These are phyloP conservation scores for Conomelus anceps DNA, from an alignment of 2,888 invertebrate species.

Conservation along the genomic window DNA sequence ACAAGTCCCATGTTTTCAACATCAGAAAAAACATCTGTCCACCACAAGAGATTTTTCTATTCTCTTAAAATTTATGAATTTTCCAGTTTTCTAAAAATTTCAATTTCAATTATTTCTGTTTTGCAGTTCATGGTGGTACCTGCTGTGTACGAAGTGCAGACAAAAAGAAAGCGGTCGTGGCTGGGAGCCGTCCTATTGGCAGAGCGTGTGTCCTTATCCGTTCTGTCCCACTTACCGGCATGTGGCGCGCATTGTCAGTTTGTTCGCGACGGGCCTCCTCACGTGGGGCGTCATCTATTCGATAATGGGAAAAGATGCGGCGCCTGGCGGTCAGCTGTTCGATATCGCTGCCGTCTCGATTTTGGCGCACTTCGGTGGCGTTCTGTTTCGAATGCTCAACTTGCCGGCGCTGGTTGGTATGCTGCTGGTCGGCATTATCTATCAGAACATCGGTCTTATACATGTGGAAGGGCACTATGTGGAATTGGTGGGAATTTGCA, in stretches of 20 bases:
- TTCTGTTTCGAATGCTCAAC: slow-evolving; percentile 69
- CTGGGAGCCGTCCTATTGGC: slow-evolving; percentile 78
- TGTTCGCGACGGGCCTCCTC: slow-evolving; percentile 64
- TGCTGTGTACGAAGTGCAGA: slow-evolving; percentile 72
- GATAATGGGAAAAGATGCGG: slow-evolving; percentile 68
- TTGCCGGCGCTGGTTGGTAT: slow-evolving; percentile 81
- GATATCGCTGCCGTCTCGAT: slow-evolving; percentile 67
- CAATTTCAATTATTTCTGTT: background rate
- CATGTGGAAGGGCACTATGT: slow-evolving; percentile 60
- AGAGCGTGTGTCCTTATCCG: slow-evolving; percentile 73
- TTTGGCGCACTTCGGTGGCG: slow-evolving; percentile 75
- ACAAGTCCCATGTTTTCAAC: too few relatives aligned
- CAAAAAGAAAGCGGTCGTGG: slow-evolving; percentile 64
- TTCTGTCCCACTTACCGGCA: slow-evolving; percentile 79
- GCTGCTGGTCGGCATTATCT: slow-evolving; percentile 71
- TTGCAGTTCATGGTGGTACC: slow-evolving; percentile 72
- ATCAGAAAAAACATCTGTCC: too few relatives aligned
- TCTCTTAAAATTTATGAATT: too few relatives aligned
- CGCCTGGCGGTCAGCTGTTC: slow-evolving; percentile 77
- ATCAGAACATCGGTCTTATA: slow-evolving; percentile 67
- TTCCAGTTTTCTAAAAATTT: too few relatives aligned
- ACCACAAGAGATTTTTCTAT: too few relatives aligned
- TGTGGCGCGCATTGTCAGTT: slow-evolving; percentile 66
- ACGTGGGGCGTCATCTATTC: slow-evolving; percentile 71
- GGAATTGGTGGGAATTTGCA: slow-evolving; percentile 60